phyloP scores from a whole-genome alignment of 2,888 invertebrate species.

The Coenonympha glycerion region DNA sequence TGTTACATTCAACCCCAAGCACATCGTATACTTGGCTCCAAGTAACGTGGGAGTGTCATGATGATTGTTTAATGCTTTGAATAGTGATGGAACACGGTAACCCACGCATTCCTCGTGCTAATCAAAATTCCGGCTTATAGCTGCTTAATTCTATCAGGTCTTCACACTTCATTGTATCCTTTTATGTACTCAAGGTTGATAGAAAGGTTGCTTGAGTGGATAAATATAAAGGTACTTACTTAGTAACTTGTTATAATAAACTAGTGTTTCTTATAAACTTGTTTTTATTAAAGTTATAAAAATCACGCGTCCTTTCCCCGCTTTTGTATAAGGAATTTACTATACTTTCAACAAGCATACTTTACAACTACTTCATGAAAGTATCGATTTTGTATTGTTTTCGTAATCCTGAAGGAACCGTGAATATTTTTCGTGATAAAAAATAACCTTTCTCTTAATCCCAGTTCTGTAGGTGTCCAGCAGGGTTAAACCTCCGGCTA shows the following conservation, averaged over 20 bases:
- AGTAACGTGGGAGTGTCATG: slow-evolving; percentile 23
- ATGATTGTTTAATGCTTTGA: slow-evolving; percentile 20
- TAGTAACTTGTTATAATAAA: background rate
- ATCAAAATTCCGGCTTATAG: slow-evolving; percentile 20
- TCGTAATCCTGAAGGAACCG: no score
- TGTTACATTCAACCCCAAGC: slow-evolving; percentile 19
- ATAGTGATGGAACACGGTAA: slow-evolving; percentile 14
- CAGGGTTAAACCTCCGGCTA: no score
- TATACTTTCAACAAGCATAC: no score
- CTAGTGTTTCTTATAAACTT: background rate
- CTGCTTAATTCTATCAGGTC: slow-evolving; percentile 10
- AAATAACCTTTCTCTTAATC: no score
- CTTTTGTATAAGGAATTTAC: no score
- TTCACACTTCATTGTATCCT: background rate
- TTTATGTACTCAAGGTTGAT: background rate
- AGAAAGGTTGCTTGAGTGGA: background rate
- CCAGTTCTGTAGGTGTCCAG: no score
- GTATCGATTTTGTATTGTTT: no score
- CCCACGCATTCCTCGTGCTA: slow-evolving; percentile 15
- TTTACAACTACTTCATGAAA: no score
- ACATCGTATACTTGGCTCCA: background rate
- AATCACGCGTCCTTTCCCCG: no score
- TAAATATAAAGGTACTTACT: no score
- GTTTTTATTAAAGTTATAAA: no score
- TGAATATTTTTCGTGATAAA: no score